Evolutionary conservation across 2,113 vertebrate genomes (phyloP).

Genomic region (Brachirus orientalis): DNA sequence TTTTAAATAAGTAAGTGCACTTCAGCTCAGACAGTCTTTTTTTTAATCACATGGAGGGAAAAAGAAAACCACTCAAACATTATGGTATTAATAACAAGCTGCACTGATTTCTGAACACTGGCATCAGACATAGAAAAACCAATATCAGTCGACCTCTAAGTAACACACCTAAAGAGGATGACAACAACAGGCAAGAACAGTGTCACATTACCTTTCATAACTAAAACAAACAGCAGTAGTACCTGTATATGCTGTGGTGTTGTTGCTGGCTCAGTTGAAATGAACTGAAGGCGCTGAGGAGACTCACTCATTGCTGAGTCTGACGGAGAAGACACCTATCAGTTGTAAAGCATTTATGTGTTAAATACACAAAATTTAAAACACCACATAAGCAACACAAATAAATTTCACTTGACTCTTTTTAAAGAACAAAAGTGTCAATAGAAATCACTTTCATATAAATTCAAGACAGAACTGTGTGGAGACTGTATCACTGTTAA

Average conservation of each 20-base stretch:
- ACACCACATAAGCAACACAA: constrained; percentile 3
- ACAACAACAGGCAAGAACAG: constrained; percentile 64
- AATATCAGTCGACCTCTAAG: no score
- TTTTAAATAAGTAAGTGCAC: no score
- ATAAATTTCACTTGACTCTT: neutral
- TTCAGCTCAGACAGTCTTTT: no score
- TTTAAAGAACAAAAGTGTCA: neutral
- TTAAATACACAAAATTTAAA: constrained; percentile 21
- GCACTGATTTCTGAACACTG: no score
- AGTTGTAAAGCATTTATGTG: constrained; percentile 12
- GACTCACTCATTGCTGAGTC: constrained; percentile 94
- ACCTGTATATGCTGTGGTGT: constrained; percentile 95
- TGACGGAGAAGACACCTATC: constrained; percentile 74
- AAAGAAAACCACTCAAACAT: no score
- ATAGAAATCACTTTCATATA: neutral
- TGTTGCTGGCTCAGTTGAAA: constrained; percentile 89
- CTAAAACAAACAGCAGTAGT: constrained; percentile 76
- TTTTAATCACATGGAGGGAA: no score
- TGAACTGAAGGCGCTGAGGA: constrained; percentile 93
- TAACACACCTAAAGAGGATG: neutral
- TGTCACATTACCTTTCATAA: constrained; percentile 43
- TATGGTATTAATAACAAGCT: no score
- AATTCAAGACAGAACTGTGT: no score
- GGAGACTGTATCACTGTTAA: no score
- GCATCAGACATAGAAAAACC: no score